Evolutionary conservation across 2,113 vertebrate genomes (phyloP), one percentile per base, ranked within the genome.

Genomic region (Lasiurus cinereus): DNA sequence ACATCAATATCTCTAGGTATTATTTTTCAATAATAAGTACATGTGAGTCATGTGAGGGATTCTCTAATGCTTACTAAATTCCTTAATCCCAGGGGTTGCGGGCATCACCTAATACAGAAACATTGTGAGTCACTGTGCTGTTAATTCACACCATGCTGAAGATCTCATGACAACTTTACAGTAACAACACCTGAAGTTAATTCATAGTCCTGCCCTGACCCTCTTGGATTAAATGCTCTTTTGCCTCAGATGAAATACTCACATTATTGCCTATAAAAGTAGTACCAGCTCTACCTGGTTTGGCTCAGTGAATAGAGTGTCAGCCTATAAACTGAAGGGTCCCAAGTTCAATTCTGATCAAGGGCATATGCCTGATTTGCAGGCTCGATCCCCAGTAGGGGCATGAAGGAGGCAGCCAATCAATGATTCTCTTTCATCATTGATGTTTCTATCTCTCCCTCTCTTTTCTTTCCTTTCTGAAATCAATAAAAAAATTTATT

Each of bases 21-120:
- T 54, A 70, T 16, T 88, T 48, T 83, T 87, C 73, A 90, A 0
- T 90, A 92, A 78, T 69, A 97, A 78, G 84, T 54, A 78, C 73
- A 2, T 0, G 9, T 91, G 96, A 94, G 8, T 22, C 0, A 4
- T 0, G 11, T 50, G 73, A 13, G 83, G 24, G 50, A 62, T 0
- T 46, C 78, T 85, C 72, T 86, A 79, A 31, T 39, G 27, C 56
- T 76, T 4, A 21, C 18, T 67, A 18, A 31, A 64, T 64, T 70
- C 10, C 77, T 52, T 74, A 14, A 31, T 0, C 1, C 15, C n/a
- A 48, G 29, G 3, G 0, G 15, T 22, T 29, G 21, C 52, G 5
- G 8, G 64, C 33, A 86, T 90, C 39, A 3, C 0, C 1, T 29
- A n/a, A 83, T n/a, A 31, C 80, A 77, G 43, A 96, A 94, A 14